These are phyloP conservation scores for Sinodicranocentrus sp. DNA, from an alignment of 2,888 invertebrate species.

Conservation along the genomic window DNA sequence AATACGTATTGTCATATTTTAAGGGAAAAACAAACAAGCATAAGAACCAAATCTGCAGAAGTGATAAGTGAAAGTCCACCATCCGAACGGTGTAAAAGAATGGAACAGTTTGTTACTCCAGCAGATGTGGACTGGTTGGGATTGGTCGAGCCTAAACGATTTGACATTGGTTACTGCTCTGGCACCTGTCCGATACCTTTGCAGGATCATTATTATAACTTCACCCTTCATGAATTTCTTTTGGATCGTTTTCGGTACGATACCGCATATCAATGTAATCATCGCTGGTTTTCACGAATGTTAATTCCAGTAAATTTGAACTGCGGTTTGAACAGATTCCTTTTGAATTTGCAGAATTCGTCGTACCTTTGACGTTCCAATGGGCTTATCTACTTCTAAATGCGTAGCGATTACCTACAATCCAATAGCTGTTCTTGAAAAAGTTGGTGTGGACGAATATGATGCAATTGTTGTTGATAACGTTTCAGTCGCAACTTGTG, in stretches of 20 bases:
- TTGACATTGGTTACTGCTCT: constrained; percentile 71
- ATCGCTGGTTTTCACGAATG: too few species aligned
- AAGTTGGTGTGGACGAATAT: not conserved
- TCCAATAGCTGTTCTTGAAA: constrained; percentile 35
- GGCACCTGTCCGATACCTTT: constrained; percentile 69
- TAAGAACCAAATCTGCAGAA: too few species aligned
- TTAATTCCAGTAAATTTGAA: constrained; percentile 65
- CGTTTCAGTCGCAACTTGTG: constrained; percentile 41
- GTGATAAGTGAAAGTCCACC: too few species aligned
- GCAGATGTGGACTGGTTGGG: constrained; percentile 55
- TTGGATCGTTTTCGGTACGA: too few species aligned
- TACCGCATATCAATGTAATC: too few species aligned
- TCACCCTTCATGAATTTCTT: constrained; percentile 63
- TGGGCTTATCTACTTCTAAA: constrained; percentile 51
- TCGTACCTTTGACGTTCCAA: constrained; percentile 44
- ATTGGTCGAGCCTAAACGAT: constrained; percentile 35
- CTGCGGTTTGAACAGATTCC: too few species aligned
- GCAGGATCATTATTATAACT: constrained; percentile 60
- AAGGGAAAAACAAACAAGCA: too few species aligned
- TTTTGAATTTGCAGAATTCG: too few species aligned
- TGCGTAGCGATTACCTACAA: constrained; percentile 67
- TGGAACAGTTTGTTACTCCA: too few species aligned
- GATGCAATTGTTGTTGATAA: constrained; percentile 1
- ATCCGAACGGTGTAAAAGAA: too few species aligned
- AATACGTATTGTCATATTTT: too few species aligned